A percentile compares a stretch with the other conserved stretches of the same genome.
phyloP scores from a whole-genome alignment of 2,113 vertebrate species.

The Strix uralensis region DNA sequence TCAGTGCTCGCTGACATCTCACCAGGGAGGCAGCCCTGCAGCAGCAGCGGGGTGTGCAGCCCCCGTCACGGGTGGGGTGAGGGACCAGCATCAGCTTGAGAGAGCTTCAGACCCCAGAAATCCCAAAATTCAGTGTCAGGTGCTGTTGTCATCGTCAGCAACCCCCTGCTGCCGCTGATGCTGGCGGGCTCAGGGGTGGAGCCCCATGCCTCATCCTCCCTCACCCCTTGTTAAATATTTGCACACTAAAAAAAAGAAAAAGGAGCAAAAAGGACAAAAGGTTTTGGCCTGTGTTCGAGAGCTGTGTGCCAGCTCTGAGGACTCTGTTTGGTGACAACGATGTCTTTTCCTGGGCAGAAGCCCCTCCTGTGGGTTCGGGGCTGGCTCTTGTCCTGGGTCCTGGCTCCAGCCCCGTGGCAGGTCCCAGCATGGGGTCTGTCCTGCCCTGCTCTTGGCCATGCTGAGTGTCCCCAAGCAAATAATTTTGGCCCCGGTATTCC shows the following conservation, averaged over 20 bases:
- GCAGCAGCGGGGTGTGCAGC: background rate
- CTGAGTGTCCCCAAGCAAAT: background rate
- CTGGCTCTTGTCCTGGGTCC: background rate
- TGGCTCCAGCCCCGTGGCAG: background rate
- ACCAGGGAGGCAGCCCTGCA: background rate
- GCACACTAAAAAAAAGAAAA: background rate
- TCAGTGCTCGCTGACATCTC: background rate
- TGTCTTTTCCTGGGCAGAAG: background rate
- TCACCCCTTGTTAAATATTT: conserved; percentile 18
- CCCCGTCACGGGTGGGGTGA: background rate
- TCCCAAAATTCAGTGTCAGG: background rate
- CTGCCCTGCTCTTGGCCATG: background rate
- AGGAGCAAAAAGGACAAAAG: background rate
- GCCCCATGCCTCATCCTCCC: background rate
- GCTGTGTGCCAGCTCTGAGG: conserved; percentile 45
- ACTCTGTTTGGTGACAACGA: background rate
- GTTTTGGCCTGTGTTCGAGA: conserved; percentile 29
- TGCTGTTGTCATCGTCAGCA: background rate
- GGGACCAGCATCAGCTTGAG: background rate
- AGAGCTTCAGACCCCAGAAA: background rate
- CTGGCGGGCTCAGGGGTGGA: background rate
- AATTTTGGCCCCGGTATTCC: background rate
- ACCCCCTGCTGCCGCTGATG: background rate
- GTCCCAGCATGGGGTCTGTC: background rate
- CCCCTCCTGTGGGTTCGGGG: background rate